These are phyloP conservation scores for Premnoplex brunnescens DNA, from an alignment of 2,797 vertebrate genomes.

Conservation along the genomic window DNA sequence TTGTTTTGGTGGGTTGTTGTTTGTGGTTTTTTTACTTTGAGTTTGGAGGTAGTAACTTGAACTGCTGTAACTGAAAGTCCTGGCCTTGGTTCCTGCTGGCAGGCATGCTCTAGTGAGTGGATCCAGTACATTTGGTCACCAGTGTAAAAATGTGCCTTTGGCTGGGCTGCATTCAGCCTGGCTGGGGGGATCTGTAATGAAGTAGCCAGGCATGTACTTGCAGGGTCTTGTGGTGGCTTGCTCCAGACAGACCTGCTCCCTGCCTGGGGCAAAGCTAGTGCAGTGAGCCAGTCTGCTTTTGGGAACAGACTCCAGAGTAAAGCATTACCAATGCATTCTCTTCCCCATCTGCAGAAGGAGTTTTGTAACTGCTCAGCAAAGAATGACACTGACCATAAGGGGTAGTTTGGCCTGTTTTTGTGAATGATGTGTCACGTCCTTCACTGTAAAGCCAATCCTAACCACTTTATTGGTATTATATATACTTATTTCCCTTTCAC, in stretches of 20 bases:
- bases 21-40: neutral
- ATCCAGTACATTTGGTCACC: neutral
- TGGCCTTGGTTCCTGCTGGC: neutral
- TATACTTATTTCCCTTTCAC: neutral
- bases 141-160: neutral
- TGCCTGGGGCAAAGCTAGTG: neutral
- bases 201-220: neutral
- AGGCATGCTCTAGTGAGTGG: neutral
- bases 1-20: neutral
- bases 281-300: neutral
- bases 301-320: neutral
- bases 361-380: neutral
- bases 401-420: neutral
- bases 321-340: fast-evolving
- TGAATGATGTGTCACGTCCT: neutral
- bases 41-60: neutral
- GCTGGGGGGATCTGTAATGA: neutral
- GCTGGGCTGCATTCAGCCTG: neutral
- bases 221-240: neutral
- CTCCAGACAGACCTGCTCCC: neutral
- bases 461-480: neutral
- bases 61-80: neutral
- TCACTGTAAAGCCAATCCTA: neutral
- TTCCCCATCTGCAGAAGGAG: neutral
- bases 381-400: neutral